phyloP scores from a whole-genome alignment of 1,140 invertebrate species.

The Maniola jurtina region DNA sequence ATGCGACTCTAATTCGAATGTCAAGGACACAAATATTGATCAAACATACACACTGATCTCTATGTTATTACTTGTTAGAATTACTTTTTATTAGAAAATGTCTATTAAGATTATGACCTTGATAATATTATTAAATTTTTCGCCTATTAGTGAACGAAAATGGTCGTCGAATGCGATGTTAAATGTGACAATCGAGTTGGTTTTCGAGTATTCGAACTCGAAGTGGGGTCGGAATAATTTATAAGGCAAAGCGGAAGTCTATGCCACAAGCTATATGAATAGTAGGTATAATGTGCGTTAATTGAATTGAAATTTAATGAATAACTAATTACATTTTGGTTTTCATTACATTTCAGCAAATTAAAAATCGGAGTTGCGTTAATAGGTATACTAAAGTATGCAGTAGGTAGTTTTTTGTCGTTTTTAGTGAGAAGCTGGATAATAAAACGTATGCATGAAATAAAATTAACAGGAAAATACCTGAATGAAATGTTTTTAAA shows the following conservation, averaged over 20 bases:
- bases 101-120: slow-evolving; percentile 36
- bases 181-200: slow-evolving; percentile 48
- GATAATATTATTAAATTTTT: slow-evolving; percentile 24
- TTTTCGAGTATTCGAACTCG: slow-evolving; percentile 40
- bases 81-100: slow-evolving; percentile 7
- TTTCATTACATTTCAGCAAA: no score
- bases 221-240: slow-evolving; percentile 60
- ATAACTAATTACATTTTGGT: no score
- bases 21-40: slow-evolving; percentile 75
- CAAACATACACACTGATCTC: slow-evolving; percentile 43
- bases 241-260: slow-evolving; percentile 56
- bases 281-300: slow-evolving; percentile 18
- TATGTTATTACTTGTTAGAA: slow-evolving; percentile 26
- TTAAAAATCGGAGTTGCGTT: no score
- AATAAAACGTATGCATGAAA: no score
- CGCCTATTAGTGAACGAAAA: background rate
- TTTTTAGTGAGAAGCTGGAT: no score
- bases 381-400: no score
- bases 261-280: slow-evolving; percentile 53
- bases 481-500: no score
- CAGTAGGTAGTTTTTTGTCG: no score
- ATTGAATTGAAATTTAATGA: no score
- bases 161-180: slow-evolving; percentile 17
- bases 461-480: no score
- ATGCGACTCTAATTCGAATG: slow-evolving; percentile 55